Conservation (phyloP, 2,888 invertebrate species). For the Endotricha flammealis region DNA sequence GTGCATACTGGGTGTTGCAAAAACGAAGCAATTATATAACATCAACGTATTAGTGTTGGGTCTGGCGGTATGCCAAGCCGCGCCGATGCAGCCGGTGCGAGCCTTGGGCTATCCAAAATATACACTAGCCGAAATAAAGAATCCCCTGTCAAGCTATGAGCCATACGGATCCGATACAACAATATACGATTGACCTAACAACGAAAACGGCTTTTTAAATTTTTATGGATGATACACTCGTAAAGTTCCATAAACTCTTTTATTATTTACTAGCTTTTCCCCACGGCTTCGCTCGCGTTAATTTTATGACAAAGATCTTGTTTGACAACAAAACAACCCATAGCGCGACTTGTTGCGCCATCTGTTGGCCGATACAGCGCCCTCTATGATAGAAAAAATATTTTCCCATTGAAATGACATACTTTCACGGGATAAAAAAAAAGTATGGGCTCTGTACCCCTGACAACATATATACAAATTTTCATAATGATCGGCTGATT, state of each 20-base stretch:
- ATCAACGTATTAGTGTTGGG: constrained; percentile 64
- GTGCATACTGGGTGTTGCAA: constrained; percentile 35
- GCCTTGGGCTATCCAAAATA: constrained; percentile 5
- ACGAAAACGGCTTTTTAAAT: constrained; percentile 7
- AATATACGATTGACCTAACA: constrained; percentile 6
- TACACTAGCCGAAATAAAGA: constrained; percentile 20
- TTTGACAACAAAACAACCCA: no score
- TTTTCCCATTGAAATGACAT: no score
- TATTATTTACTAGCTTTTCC: no score
- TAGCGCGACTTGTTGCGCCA: no score
- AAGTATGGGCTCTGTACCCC: no score
- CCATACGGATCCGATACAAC: constrained; percentile 16
- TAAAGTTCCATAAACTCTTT: constrained; percentile 4
- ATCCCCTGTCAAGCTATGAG: constrained; percentile 15
- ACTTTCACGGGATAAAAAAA: no score
- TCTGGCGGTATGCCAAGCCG: constrained; percentile 60
- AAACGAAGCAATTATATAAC: constrained; percentile 71
- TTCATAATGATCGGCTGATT: no score
- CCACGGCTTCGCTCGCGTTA: no score
- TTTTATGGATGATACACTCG: constrained; percentile 9
- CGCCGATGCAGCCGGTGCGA: constrained; percentile 27
- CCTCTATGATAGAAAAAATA: no score
- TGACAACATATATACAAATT: no score
- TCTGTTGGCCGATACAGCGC: no score
- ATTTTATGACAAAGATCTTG: no score